A percentile compares a stretch with the other conserved stretches of the same genome.
Conservation (phyloP, 2,797 vertebrate genomes). For the Anguilla pacifica region DNA sequence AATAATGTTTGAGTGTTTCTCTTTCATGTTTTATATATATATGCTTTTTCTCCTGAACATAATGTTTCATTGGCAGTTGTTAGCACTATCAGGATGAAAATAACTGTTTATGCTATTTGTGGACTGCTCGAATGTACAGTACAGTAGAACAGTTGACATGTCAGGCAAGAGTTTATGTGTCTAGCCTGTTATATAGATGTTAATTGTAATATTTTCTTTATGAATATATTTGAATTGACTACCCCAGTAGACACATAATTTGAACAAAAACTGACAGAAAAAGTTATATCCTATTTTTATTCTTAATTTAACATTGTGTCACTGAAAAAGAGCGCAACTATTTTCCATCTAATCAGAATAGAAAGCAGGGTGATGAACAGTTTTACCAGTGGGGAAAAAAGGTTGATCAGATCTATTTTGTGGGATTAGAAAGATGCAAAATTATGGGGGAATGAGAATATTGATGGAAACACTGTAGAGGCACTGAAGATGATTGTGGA, state of each 20-base stretch:
- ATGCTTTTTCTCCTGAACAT: background rate
- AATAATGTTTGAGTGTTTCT: background rate
- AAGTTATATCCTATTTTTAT: constrained; percentile 12
- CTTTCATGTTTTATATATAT: background rate
- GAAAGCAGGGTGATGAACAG: constrained; percentile 9
- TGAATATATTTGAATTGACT: background rate
- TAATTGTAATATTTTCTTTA: background rate
- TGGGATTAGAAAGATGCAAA: constrained; percentile 47
- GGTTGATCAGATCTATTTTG: constrained; percentile 41
- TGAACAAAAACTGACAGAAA: background rate
- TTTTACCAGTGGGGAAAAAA: constrained; percentile 39
- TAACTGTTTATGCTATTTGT: background rate
- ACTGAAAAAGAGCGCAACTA: constrained; percentile 41
- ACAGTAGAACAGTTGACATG: background rate
- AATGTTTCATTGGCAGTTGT: background rate
- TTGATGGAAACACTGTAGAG: constrained; percentile 65
- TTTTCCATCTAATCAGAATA: constrained; percentile 17
- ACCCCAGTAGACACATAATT: background rate
- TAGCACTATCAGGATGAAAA: background rate
- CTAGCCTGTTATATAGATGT: background rate
- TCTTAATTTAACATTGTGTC: background rate
- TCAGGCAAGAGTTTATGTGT: background rate
- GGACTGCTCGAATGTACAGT: background rate
- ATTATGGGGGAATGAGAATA: constrained; percentile 50
- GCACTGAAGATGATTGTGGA: constrained; percentile 55